Conservation (phyloP, 2,888 invertebrate species). For the Dorcus hopei region DNA sequence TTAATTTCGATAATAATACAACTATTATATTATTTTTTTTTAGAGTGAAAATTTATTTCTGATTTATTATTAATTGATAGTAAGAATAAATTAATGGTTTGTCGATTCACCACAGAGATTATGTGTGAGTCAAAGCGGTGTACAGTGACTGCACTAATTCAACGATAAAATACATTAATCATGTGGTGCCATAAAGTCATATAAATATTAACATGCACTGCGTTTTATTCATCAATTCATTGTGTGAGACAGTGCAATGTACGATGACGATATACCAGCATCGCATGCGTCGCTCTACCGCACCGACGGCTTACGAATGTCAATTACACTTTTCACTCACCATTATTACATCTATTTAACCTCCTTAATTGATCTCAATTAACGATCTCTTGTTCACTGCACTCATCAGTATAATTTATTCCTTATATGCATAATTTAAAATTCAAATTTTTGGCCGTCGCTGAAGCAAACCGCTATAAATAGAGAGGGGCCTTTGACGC, state of each 20-base stretch:
- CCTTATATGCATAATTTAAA: slow-evolving; percentile 18
- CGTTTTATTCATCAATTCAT: slow-evolving; percentile 25
- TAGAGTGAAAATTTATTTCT: too few species aligned
- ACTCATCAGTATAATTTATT: slow-evolving; percentile 33
- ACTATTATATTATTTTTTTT: too few species aligned
- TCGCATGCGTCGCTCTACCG: slow-evolving; percentile 21
- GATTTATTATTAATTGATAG: too few species aligned
- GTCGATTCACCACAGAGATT: too few species aligned
- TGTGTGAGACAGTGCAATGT: slow-evolving; percentile 29
- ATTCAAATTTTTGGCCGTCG: slow-evolving; percentile 10
- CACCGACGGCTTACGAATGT: slow-evolving; percentile 6
- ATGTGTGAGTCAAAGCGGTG: too few species aligned
- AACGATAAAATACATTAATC: neutral
- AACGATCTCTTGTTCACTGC: slow-evolving; percentile 2
- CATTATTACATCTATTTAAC: slow-evolving; percentile 46
- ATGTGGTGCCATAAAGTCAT: slow-evolving; percentile 18
- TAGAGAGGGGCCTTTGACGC: too few species aligned
- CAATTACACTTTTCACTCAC: slow-evolving; percentile 34
- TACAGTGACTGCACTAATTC: too few species aligned
- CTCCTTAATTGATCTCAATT: slow-evolving; percentile 47
- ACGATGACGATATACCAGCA: slow-evolving; percentile 29
- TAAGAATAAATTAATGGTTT: too few species aligned
- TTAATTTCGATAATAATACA: too few species aligned
- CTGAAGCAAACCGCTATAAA: too few species aligned
- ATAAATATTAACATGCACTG: slow-evolving; percentile 26